Evolutionary conservation across 2,888 invertebrate genomes (phyloP).

Genomic region (Microctonus hyperodae): DNA sequence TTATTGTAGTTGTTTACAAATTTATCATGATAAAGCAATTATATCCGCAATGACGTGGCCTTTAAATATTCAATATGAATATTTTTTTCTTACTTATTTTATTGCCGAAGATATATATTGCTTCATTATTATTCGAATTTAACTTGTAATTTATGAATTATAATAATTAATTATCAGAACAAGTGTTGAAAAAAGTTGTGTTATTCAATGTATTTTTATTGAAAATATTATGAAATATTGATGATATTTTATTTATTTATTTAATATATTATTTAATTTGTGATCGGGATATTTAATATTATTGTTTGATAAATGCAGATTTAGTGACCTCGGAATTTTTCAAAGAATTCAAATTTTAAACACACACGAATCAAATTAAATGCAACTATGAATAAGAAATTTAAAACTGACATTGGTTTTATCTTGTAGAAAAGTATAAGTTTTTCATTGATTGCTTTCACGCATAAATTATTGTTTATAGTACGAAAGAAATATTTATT

Average conservation of each 20-base stretch:
- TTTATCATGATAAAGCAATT: background rate
- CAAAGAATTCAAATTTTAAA: slow-evolving; percentile 1
- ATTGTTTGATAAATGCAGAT: background rate
- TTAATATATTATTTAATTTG: background rate
- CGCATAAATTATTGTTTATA: too few species aligned
- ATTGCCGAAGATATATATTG: background rate
- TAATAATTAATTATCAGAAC: background rate
- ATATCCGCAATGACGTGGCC: background rate
- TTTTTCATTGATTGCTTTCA: too few species aligned
- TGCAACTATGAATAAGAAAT: background rate
- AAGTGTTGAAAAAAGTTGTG: background rate
- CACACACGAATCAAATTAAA: background rate
- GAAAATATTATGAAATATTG: background rate
- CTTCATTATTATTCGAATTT: background rate
- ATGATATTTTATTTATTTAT: background rate
- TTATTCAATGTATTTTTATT: background rate
- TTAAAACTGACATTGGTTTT: background rate
- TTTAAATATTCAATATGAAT: background rate
- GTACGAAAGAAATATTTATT: too few species aligned
- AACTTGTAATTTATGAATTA: background rate
- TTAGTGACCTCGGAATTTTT: background rate
- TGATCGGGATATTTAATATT: background rate
- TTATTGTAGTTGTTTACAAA: background rate
- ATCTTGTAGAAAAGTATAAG: too few species aligned
- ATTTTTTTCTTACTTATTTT: background rate